Evolutionary conservation across 2,888 invertebrate genomes (phyloP).

Genomic region (Himalopsyche tibetana): DNA sequence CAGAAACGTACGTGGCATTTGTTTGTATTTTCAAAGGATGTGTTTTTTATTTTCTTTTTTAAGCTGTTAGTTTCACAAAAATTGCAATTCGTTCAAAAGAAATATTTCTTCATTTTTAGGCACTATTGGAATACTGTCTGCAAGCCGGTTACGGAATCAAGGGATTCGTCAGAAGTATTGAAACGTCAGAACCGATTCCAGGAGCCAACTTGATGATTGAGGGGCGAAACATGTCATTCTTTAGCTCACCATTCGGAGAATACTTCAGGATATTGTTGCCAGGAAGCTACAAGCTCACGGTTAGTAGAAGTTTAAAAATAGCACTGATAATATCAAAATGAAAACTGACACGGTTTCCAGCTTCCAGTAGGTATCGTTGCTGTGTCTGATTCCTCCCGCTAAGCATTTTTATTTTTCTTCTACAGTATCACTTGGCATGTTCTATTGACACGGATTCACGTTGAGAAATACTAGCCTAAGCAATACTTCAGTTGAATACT

Average conservation of each 20-base stretch:
- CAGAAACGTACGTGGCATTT: constrained; percentile 71
- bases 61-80: neutral
- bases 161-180: constrained; percentile 76
- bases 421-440: neutral
- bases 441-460: neutral
- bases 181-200: constrained; percentile 72
- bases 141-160: constrained; percentile 79
- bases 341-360: neutral
- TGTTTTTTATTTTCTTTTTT: no score
- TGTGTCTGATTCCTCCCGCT: no score
- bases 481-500: neutral
- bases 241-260: constrained; percentile 78
- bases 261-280: constrained; percentile 82
- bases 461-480: neutral
- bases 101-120: constrained; percentile 68
- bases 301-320: constrained; percentile 65
- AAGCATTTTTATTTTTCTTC: no score
- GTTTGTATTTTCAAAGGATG: neutral
- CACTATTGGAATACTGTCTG: constrained; percentile 76
- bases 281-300: constrained; percentile 78
- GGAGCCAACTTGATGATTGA: constrained; percentile 75
- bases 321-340: no score
- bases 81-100: neutral
- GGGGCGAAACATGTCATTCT: constrained; percentile 78
- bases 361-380: neutral